Base-by-base conservation (phyloP, 2,888 invertebrate genomes). In the Pinctada fucata region DNA sequence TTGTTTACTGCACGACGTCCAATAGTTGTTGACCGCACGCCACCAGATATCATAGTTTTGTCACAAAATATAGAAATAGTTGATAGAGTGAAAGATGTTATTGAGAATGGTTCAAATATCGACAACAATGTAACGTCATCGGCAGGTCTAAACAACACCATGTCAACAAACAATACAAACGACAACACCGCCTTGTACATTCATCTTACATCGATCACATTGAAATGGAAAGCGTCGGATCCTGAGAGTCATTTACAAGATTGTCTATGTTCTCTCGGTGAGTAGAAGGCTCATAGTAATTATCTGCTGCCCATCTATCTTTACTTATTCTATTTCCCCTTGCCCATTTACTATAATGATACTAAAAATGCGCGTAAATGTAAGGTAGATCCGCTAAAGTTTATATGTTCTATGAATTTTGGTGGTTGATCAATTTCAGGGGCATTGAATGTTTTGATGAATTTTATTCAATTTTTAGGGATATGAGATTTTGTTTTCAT, bases 11-110 rank as follows among this genome's bases (percentile, higher is more conserved):
- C 69, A 10, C 8, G 10, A 48, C 8, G 6, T 66, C 66, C 66
- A 16, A 16, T 66, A 66, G 16, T 66, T 13, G 66, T 66, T 66
- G 66, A 66, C 16, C 66, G 16, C 16, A 66, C 66, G n/a, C 6
- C 6, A n/a, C 66, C 66, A 6, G 16, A n/a, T 16, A 66, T 66
- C 8, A 66, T 16, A 16, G 16, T 13, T 66, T 1, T 31, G 66
- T 70, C 58, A 13, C 51, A 52, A 3, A 45, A 72, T 8, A 31
- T 72, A 45, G 47, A 49, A 31, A 58, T 52, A 10, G 67, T 45
- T 45, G 47, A 67, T 2, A 4, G 10, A 45, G 3, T 45, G 45
- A 58, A 58, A 58, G 58, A 58, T 58, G 31, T 0, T 31, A 31
- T 31, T 31, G 31, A 31, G 31, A 31, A 31, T 31, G 58, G 13